These are phyloP conservation scores for Cossypha heuglini DNA, from an alignment of 2,797 vertebrate genomes.

Conservation along the genomic window DNA sequence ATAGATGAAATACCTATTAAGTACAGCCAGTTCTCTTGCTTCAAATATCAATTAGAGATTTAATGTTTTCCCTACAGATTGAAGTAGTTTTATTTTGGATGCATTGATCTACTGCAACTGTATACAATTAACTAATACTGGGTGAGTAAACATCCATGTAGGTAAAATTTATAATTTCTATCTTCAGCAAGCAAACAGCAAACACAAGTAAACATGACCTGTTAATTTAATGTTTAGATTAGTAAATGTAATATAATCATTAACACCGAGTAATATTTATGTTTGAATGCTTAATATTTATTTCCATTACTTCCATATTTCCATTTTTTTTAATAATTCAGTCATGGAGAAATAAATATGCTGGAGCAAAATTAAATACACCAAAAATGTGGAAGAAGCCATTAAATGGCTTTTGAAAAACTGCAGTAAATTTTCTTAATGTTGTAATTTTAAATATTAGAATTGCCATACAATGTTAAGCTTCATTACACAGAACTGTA, in stretches of 20 bases:
- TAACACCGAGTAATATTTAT: neutral
- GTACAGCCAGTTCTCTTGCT: neutral
- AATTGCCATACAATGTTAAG: neutral
- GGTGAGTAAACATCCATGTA: neutral
- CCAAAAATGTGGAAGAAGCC: neutral
- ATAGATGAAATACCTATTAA: neutral
- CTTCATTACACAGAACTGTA: neutral
- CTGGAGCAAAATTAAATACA: neutral
- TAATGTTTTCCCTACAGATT: neutral
- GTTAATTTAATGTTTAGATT: neutral
- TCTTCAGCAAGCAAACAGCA: neutral
- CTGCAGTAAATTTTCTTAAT: neutral
- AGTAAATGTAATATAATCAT: neutral
- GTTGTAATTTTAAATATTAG: neutral
- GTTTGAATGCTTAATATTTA: neutral
- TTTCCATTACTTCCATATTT: neutral
- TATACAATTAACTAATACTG: neutral
- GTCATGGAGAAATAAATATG: neutral
- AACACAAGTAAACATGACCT: neutral
- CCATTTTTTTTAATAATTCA: neutral
- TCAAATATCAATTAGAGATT: conserved; percentile 1
- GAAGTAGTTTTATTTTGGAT: neutral
- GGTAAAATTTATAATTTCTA: neutral
- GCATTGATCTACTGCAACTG: neutral
- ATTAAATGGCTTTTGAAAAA: neutral